phyloP scores from a whole-genome alignment of 1,140 invertebrate genomes.

The Zaprionus tsacasi region DNA sequence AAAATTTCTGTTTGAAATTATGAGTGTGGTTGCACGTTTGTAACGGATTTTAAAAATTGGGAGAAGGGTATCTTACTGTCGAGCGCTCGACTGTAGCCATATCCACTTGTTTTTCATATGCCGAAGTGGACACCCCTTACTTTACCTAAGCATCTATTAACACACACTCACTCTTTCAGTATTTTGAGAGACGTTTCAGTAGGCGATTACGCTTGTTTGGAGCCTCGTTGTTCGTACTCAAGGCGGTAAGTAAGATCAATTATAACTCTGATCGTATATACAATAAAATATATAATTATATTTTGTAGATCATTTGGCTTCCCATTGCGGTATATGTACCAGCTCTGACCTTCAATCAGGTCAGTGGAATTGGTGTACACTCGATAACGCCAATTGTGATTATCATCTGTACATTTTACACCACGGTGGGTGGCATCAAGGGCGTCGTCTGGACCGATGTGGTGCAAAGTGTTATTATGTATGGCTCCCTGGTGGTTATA shows the following conservation, averaged over 20 bases:
- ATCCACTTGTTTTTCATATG: neutral
- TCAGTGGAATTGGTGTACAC: constrained; percentile 93
- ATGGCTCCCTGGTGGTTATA: constrained; percentile 91
- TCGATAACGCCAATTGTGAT: constrained; percentile 92
- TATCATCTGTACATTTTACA: constrained; percentile 95
- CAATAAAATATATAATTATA: neutral
- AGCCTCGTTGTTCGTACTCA: constrained; percentile 89
- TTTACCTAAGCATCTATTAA: constrained; percentile 40
- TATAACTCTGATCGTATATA: constrained; percentile 84
- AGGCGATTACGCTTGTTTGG: constrained; percentile 90
- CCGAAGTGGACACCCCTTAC: neutral
- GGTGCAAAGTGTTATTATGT: constrained; percentile 94
- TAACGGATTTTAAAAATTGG: too few species aligned
- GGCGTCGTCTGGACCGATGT: constrained; percentile 97
- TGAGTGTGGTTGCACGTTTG: too few species aligned
- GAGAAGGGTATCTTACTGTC: too few species aligned
- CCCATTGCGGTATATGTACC: constrained; percentile 93
- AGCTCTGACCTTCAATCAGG: constrained; percentile 92
- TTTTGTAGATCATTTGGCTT: constrained; percentile 86
- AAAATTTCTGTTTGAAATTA: too few species aligned
- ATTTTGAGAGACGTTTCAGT: constrained; percentile 92
- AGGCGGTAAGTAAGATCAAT: constrained; percentile 86
- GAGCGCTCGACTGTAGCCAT: too few species aligned
- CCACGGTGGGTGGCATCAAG: constrained; percentile 95
- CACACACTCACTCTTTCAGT: constrained; percentile 86